Evolutionary conservation across 23 tunicate species (phyloP).

Genomic region (Phallusia fumigata): DNA sequence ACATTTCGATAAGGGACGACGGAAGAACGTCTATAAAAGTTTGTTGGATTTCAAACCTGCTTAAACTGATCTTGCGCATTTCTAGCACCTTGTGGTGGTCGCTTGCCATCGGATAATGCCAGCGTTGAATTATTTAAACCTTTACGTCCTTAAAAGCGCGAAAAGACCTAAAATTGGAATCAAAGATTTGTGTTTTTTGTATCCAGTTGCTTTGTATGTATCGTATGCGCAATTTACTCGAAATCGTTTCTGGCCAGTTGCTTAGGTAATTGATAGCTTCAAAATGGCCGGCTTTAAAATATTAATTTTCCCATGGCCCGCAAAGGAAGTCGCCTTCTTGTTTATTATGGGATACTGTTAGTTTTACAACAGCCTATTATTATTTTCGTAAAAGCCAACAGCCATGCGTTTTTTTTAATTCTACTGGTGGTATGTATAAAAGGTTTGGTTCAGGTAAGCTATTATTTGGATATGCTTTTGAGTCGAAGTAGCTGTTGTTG

Average conservation of each 20-base stretch:
- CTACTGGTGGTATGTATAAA: too few species aligned
- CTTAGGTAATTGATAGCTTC: background rate
- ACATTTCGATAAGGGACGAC: background rate
- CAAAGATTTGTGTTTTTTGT: background rate
- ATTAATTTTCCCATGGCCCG: slow-evolving; percentile 12
- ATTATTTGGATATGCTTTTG: too few species aligned
- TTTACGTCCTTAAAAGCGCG: background rate
- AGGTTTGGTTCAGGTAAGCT: too few species aligned
- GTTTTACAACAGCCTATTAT: too few species aligned
- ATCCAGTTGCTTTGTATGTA: too few species aligned
- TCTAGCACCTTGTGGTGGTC: background rate
- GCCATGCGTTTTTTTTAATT: too few species aligned
- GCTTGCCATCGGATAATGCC: background rate
- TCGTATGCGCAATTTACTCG: too few species aligned
- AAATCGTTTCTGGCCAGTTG: too few species aligned
- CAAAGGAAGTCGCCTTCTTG: background rate
- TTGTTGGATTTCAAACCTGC: background rate
- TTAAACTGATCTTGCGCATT: background rate
- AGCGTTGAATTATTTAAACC: background rate
- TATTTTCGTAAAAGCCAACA: too few species aligned
- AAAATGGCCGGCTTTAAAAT: background rate
- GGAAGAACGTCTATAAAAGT: background rate
- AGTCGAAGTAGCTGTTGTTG: too few species aligned
- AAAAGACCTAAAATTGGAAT: background rate
- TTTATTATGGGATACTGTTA: too few species aligned